Evolutionary conservation across 2,888 invertebrate genomes (phyloP), one percentile per base, ranked within the genome.

Genomic region (Oeneis ivallda): DNA sequence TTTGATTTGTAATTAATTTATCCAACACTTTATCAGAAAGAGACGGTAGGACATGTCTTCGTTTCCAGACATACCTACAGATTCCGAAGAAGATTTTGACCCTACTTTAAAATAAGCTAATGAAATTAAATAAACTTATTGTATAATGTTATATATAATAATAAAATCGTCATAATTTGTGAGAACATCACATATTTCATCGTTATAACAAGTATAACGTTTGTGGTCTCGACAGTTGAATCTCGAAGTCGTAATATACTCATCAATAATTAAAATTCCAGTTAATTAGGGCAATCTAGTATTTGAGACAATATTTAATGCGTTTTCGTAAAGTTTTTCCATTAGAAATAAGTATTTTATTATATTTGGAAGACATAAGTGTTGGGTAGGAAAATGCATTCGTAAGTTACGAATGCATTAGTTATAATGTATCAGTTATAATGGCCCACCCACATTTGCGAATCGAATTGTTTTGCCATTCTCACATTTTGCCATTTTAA

Each of bases 121-220:
- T 19, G 2, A 11, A 11, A 17, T 54, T 15, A 10, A 49, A 17
- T 15, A 39, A 8, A 53, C 13, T 6, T 53, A 15, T 17, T 54
- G 34, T 8, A 34, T n/a, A 53, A 34, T 34, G n/a, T 5, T 2
- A 26, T 26, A 26, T 4, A 54, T 37, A 37, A 54, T 15, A 37
- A 17, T 54, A 15, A 39, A 54, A 17, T 41, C 11, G 41, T 41
- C 11, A 13, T 39, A 11, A 39, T 19, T 19, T 41, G 39, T 56
- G 56, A 57, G 57, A 64, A 45, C 41, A 62, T 67, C 65, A 65
- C 67, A 65, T 47, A 52, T 49, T 50, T 54, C n/a, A 60, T 49
- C 64, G 39, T 67, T 64, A 67, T 67, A 67, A 19, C 64, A 60
- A 64, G 64, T 67, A 67, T 64, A 67, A 67, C 64, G 67, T 34